Percentiles rank a stretch among this genome's conserved stretches.
phyloP scores from a whole-genome alignment of 2,113 vertebrate species.

The Carassius auratus region DNA sequence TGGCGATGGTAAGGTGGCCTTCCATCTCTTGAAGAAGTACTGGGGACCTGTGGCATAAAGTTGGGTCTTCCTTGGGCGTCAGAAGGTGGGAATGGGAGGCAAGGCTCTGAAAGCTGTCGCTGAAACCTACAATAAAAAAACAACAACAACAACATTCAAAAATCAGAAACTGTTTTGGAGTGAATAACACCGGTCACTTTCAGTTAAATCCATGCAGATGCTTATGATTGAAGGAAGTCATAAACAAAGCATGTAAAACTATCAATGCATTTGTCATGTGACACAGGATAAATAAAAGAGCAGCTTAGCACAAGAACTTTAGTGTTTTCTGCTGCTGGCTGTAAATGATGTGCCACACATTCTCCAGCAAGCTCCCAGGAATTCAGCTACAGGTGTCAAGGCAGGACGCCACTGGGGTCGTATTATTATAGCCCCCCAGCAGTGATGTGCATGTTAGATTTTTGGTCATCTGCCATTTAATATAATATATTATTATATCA shows the following conservation, averaged over 20 bases:
- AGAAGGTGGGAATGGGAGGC: conserved; percentile 73
- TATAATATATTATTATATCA: neutral
- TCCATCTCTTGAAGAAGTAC: conserved; percentile 75
- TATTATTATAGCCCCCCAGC: conserved; percentile 40
- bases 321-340: conserved; percentile 18
- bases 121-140: conserved; percentile 83
- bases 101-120: conserved; percentile 93
- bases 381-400: conserved; percentile 38
- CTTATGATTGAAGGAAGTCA: neutral
- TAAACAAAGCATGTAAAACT: conserved; percentile 29
- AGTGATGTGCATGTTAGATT: conserved; percentile 20
- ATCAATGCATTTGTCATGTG: conserved; percentile 21
- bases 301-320: conserved; percentile 23
- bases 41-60: conserved; percentile 79
- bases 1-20: conserved; percentile 90
- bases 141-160: neutral
- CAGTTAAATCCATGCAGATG: conserved; percentile 1
- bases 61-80: conserved; percentile 74
- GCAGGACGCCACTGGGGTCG: conserved; percentile 50
- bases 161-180: neutral
- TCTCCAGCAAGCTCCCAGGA: conserved; percentile 21
- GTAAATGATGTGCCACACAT: conserved; percentile 46
- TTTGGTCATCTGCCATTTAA: conserved; percentile 3
- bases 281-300: conserved; percentile 45
- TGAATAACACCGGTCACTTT: neutral